Evolutionary conservation across 2,113 vertebrate genomes (phyloP), one percentile per base, ranked within the genome.

Genomic region (Brachirus orientalis): DNA sequence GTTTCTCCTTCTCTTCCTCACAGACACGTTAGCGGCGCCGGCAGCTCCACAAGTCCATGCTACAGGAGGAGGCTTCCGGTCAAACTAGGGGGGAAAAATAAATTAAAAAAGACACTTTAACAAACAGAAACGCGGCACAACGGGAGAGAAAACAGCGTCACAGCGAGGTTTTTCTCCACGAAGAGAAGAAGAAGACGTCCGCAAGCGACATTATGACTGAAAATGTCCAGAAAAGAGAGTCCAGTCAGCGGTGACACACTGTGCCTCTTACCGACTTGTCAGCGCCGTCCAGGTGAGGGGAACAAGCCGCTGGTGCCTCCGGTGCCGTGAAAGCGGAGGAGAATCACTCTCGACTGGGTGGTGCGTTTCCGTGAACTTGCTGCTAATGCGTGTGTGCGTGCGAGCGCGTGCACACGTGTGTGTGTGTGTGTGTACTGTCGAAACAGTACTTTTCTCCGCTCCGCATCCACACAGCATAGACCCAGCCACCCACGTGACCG

Each of bases 401-500:
- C 9, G 7, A 10, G 37, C 40, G 14, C 10, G 11, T 12, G 40
- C 40, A 14, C 61, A 66, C 36, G 79, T 67, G 46, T 73, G 67
- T 50, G 72, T 54, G 14, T 44, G 14, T 44, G 43, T 44, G 11
- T 14, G 43, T 22, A n/a, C n/a, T n/a, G n/a, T n/a, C n/a, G 51
- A 79, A 55, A 69, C 79, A 64, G 73, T 79, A 62, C 82, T 89
- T 85, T 89, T 84, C 75, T 89, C 90, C 91, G n/a, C n/a, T n/a
- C n/a, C n/a, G n/a, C 90, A 85, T 79, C 87, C 84, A 85, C 60
- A 73, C 50, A 13, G 40, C 40, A 56, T 4, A 45, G 14, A 8
- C 14, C 44, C 14, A 10, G 5, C 3, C 73, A 12, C 45, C 82
- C 95, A 94, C 92, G 92, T 94, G 95, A 93, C 84, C 19, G n/a